Evolutionary conservation across 1,140 invertebrate species (phyloP), one percentile per base, ranked within the genome.

Genomic region (Trichonephila clavipes): DNA sequence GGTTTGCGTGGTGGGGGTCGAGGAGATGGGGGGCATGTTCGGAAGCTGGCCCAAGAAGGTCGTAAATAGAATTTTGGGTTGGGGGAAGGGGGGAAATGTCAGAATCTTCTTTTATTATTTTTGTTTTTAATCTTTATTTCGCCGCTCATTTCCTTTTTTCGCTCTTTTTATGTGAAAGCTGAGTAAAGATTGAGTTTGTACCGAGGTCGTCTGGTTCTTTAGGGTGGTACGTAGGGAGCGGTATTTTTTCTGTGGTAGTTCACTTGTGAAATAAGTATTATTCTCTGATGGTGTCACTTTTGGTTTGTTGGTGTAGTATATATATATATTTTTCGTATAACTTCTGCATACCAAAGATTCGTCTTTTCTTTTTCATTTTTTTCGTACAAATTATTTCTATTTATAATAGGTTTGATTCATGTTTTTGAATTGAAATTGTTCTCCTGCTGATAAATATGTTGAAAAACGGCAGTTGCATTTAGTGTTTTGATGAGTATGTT

Each of bases 161-260:
- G 69, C 24, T 34, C 69, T 72, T 72, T 66, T 72, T 5, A 24
- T 34, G 28, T 4, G 69, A 90, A 90, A 90, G 66, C 88, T 90
- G 69, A 59, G 88, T 24, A 90, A 90, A 90, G 88, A 90, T 90
- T 90, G 88, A 77, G 69, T 77, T 90, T 64, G 88, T 66, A 77
- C 5, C 69, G 14, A 34, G 28, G 28, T 72, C 28, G 28, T 24
- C 24, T 14, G 24, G 24, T n/a, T 72, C 28, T 72, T 72, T 28
- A 4, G 16, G n/a, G 69, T 24, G 21, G n/a, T 18, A 44, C 58
- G 34, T 40, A 40, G 34, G 34, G 34, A 40, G 34, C 34, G 34
- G 34, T 40, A 40, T 40, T 40, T 40, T 90, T 72, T 72, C 24
- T 24, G 64, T 5, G 28, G 28, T 28, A 24, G 69, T 24, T 72